A percentile compares a stretch with the other conserved stretches of the same genome.
Conservation (phyloP, 2,113 vertebrate species). For the Zosterops pallidus region DNA sequence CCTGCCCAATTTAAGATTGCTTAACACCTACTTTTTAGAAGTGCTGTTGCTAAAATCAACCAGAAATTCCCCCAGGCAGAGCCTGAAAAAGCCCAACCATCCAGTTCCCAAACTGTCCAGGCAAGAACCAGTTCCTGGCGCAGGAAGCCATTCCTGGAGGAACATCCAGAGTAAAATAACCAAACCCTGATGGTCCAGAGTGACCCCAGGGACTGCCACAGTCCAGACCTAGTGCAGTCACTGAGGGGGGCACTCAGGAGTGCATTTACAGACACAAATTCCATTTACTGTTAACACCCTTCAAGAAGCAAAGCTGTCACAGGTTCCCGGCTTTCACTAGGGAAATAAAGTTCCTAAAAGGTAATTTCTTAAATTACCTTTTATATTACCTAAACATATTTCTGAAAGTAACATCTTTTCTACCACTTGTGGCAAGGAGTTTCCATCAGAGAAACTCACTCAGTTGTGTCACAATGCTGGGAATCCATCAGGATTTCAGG, state of each 20-base stretch:
- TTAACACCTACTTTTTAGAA: background rate
- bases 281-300: background rate
- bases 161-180: background rate
- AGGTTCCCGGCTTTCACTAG: background rate
- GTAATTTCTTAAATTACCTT: background rate
- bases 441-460: background rate
- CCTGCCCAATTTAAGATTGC: background rate
- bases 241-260: background rate
- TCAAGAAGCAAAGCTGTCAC: background rate
- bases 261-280: background rate
- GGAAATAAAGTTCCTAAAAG: background rate
- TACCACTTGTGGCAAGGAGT: background rate
- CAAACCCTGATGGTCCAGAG: background rate
- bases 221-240: background rate
- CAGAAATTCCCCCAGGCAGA: background rate
- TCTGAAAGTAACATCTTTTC: background rate
- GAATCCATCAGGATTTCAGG: fast-evolving
- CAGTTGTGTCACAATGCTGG: background rate
- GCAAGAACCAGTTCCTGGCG: background rate
- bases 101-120: background rate
- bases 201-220: background rate
- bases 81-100: background rate
- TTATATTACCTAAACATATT: background rate
- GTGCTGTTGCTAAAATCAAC: background rate
- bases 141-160: background rate